Evolutionary conservation across 2,113 vertebrate genomes (phyloP).

Genomic region (Chloroceryle aenea): DNA sequence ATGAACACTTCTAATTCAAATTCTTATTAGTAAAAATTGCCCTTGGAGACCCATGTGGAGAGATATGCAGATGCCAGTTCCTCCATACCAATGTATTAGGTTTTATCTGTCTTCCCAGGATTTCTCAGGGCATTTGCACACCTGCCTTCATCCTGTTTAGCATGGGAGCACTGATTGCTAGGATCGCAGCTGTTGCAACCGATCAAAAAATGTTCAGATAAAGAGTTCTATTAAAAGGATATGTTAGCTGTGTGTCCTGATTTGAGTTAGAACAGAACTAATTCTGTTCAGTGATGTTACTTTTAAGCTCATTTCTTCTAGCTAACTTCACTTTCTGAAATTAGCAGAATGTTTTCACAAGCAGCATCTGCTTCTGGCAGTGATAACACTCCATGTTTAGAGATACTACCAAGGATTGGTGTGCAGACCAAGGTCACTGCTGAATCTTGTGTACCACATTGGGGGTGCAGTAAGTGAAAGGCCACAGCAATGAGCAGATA

Average conservation of each 20-base stretch:
- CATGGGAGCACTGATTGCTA: neutral
- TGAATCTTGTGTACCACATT: too few species aligned
- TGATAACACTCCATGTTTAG: too few species aligned
- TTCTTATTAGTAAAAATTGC: neutral
- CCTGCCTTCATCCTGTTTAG: neutral
- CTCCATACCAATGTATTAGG: neutral
- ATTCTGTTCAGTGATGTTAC: too few species aligned
- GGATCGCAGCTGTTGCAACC: neutral
- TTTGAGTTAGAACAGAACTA: too few species aligned
- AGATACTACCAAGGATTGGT: too few species aligned
- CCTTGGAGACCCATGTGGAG: neutral
- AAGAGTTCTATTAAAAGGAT: neutral
- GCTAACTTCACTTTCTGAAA: too few species aligned
- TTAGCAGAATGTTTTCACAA: too few species aligned
- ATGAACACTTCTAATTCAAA: neutral
- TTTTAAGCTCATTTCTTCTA: too few species aligned
- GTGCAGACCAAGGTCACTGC: too few species aligned
- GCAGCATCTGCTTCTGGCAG: too few species aligned
- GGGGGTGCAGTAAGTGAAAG: too few species aligned
- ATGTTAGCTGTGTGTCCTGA: neutral
- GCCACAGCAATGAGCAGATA: too few species aligned
- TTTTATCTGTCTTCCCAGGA: neutral
- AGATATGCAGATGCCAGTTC: neutral
- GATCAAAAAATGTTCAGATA: neutral
- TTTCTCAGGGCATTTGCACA: neutral